phyloP scores from a whole-genome alignment of 2,797 vertebrate species.

The Salarias fasciatus region DNA sequence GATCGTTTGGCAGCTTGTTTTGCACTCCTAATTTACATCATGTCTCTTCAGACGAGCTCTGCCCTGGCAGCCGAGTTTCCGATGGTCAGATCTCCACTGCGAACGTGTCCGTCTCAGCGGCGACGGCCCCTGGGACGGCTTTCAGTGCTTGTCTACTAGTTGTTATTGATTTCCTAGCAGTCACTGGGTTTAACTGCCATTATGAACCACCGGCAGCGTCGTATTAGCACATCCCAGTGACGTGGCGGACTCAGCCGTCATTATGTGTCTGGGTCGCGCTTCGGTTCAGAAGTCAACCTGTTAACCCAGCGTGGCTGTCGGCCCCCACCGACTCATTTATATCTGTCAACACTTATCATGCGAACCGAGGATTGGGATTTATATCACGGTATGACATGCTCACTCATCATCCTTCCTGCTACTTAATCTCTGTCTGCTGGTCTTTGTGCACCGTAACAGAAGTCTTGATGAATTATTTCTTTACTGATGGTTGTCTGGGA shows the following conservation, averaged over 20 bases:
- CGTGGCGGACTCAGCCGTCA: conserved; percentile 54
- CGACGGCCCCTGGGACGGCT: conserved; percentile 30
- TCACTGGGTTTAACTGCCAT: conserved; percentile 42
- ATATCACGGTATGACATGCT: conserved; percentile 41
- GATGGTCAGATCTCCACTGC: neutral
- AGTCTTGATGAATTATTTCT: conserved; percentile 3
- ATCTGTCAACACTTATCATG: conserved; percentile 57
- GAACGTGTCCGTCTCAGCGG: conserved; percentile 22
- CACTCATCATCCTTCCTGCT: conserved; percentile 14
- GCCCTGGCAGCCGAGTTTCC: neutral
- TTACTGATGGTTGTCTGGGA: neutral
- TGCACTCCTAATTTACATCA: too few relatives aligned
- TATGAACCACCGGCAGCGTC: conserved; percentile 36
- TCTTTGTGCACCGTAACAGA: conserved; percentile 4
- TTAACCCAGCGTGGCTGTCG: conserved; percentile 53
- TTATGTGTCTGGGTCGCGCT: conserved; percentile 9
- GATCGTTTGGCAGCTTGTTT: too few relatives aligned
- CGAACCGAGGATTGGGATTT: conserved; percentile 52
- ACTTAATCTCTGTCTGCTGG: conserved; percentile 11
- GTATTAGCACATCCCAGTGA: conserved; percentile 40
- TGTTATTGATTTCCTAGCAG: conserved; percentile 59
- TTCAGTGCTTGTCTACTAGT: conserved; percentile 25
- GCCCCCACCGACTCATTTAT: conserved; percentile 34
- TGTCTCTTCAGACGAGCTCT: neutral
- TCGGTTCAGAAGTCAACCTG: conserved; percentile 65